Evolutionary conservation across 2,888 invertebrate species (phyloP).

Genomic region (Xiphydria camelus): DNA sequence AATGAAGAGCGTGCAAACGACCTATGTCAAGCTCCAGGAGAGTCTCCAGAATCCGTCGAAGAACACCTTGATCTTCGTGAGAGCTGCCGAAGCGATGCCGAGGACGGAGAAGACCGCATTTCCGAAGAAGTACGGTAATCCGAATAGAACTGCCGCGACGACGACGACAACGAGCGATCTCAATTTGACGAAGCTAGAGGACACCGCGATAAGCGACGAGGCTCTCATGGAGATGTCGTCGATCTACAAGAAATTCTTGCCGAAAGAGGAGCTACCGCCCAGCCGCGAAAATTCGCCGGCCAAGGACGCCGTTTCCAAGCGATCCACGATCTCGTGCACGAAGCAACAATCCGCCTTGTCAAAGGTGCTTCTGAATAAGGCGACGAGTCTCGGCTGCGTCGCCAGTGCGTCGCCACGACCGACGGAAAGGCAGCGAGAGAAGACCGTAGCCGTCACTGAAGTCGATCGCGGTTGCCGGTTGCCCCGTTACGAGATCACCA

Average conservation of each 20-base stretch:
- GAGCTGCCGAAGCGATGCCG: conserved; percentile 25
- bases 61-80: conserved; percentile 33
- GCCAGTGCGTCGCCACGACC: neutral
- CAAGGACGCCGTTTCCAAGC: neutral
- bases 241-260: conserved; percentile 31
- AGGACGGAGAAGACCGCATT: conserved; percentile 15
- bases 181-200: conserved; percentile 26
- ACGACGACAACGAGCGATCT: conserved; percentile 9
- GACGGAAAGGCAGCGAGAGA: neutral
- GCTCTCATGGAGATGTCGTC: conserved; percentile 36
- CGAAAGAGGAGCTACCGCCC: conserved; percentile 19
- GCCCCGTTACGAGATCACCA: too few relatives aligned
- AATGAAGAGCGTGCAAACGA: conserved; percentile 23
- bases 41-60: conserved; percentile 25
- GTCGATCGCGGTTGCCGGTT: too few relatives aligned
- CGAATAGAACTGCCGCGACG: conserved; percentile 4
- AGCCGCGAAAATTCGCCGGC: conserved; percentile 5
- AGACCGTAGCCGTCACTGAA: too few relatives aligned
- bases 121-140: neutral
- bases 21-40: conserved; percentile 31
- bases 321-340: neutral
- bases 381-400: conserved; percentile 1
- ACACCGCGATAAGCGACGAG: conserved; percentile 32
- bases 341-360: neutral
- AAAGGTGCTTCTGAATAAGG: neutral